Evolutionary conservation across 1,140 invertebrate species (phyloP), one percentile per base, ranked within the genome.

Genomic region (Drosophila auraria): DNA sequence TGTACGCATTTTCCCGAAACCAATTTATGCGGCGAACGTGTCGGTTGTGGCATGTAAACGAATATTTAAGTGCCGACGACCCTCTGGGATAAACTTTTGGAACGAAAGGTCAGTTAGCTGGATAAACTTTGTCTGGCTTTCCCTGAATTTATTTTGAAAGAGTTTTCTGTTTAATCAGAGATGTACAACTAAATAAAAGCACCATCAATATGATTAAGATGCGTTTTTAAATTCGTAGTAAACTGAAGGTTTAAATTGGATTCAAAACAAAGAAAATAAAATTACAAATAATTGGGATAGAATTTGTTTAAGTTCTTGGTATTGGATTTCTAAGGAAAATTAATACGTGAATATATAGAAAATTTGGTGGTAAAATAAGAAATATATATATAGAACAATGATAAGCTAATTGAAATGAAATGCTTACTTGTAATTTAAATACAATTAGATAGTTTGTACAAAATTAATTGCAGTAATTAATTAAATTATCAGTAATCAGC

Each of bases 21-120:
- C 51, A 70, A 70, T 70, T 62, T 63, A 50, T 69, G 49, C 64
- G 38, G 40, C 25, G 49, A 78, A 73, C 60, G 54, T 63, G 45
- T 33, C 25, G 36, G 42, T 51, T 57, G 40, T 20, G 27, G 61
- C 40, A 6, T 63, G 58, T 65, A 68, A 68, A 38, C 64, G 44
- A 72, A 42, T 59, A 62, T 57, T 69, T 9, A 78, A 69, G 50
- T 65, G 69, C 53, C 61, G 50, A 69, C 64, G 75, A 82, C 68
- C 63, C n/a, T 23, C 25, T 25, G 6, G 50, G 23, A 49, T 40
- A 54, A 71, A 14, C 49, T 57, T 56, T 57, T 40, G 54, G 30
- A 56, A 23, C n/a, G 8, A 47, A 70, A 54, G 74, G 73, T 78
- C 44, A 56, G 44, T 44, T 45, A 15, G 12, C 9, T 47, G 45